Conservation (phyloP, 1,140 invertebrate species). For the Tetraneura akinire region DNA sequence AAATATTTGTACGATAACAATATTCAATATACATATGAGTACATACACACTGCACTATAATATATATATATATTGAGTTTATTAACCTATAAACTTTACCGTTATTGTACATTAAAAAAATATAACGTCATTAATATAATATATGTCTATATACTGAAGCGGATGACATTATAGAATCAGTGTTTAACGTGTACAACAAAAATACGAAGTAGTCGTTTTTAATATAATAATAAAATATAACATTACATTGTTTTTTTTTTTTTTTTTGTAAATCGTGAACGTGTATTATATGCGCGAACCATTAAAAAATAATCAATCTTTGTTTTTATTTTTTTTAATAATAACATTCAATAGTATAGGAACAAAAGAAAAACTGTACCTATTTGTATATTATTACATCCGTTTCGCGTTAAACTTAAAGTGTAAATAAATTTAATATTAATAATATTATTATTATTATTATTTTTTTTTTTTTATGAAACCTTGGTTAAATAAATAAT, state of each 20-base stretch:
- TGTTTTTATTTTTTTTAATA: slow-evolving; percentile 1
- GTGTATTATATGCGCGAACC: slow-evolving; percentile 18
- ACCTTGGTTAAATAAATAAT: too few relatives aligned
- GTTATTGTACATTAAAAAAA: slow-evolving; percentile 43
- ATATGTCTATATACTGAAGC: background rate
- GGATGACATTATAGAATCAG: slow-evolving; percentile 19
- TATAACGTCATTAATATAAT: slow-evolving; percentile 23
- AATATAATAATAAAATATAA: background rate
- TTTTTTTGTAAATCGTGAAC: slow-evolving; percentile 5
- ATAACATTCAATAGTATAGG: background rate
- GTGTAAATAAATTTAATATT: too few relatives aligned
- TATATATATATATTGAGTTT: slow-evolving; percentile 63
- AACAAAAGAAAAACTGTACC: slow-evolving; percentile 40
- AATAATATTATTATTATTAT: too few relatives aligned
- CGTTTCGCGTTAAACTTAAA: too few relatives aligned
- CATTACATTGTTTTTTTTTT: slow-evolving; percentile 16
- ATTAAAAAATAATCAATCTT: background rate
- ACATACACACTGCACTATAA: too few relatives aligned
- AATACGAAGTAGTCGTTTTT: slow-evolving; percentile 28
- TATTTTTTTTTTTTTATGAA: too few relatives aligned
- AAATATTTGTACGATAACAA: background rate
- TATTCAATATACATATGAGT: background rate
- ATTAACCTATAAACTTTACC: slow-evolving; percentile 63
- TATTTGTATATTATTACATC: too few relatives aligned
- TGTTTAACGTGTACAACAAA: background rate